phyloP scores from a whole-genome alignment of 2,888 invertebrate genomes.

The Harpalus rufipes region DNA sequence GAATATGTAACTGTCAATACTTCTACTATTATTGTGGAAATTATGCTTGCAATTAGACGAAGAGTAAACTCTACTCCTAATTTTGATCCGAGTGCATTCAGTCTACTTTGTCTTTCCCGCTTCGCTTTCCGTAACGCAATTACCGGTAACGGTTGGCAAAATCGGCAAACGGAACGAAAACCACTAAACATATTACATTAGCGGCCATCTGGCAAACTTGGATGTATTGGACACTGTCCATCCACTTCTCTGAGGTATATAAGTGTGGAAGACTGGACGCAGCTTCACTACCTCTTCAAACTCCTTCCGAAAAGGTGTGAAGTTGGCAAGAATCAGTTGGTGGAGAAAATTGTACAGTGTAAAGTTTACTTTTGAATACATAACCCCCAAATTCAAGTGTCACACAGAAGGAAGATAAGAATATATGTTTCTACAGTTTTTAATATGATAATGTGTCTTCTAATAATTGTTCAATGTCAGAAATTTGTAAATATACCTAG shows the following conservation, averaged over 20 bases:
- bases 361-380: neutral
- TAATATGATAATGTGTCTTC: neutral
- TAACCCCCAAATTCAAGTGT: neutral
- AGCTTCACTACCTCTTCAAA: conserved; percentile 3
- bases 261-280: neutral
- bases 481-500: neutral
- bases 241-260: conserved; percentile 54
- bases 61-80: neutral
- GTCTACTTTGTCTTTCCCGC: conserved; percentile 25
- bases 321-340: neutral
- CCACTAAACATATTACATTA: conserved; percentile 60
- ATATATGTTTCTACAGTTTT: too few species aligned
- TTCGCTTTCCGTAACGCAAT: conserved; percentile 42
- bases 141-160: conserved; percentile 58
- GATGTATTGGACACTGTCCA: conserved; percentile 48
- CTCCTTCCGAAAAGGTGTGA: conserved; percentile 45
- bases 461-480: too few species aligned
- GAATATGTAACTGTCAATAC: too few species aligned
- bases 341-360: neutral
- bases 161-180: conserved; percentile 59
- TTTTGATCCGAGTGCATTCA: neutral
- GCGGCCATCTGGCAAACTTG: conserved; percentile 54
- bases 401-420: too few species aligned
- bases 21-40: too few species aligned
- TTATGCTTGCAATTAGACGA: too few species aligned